Base-by-base conservation (phyloP, 2,797 vertebrate species). In the Ptychobarbus kaznakovi region DNA sequence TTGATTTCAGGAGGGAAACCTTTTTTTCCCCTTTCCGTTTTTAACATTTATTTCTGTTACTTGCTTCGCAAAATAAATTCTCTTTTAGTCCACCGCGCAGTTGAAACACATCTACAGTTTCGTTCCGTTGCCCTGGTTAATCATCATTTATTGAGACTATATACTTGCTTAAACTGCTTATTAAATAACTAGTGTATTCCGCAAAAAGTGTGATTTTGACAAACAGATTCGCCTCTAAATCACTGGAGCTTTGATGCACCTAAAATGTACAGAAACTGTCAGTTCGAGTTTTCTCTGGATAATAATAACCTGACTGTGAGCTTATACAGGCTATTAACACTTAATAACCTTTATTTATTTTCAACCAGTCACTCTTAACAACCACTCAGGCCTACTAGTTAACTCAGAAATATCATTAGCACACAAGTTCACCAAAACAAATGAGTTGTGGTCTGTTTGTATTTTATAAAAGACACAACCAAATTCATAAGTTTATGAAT, bases 91-190 rank as follows among this genome's bases (percentile, higher is more conserved):
- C 18, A 38, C 46, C 56, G 8, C 68, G 18, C 9, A n/a, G 32
- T 73, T 69, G 53, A 25, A 28, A 87, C 42, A 58, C 20, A 28
- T 75, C 44, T 0, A 11, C 4, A n/a, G 74, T 46, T 85, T 80
- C 76, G 79, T 83, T 88, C 86, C 61, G 69, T 70, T 83, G 28
- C 12, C 16, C 12, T 46, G 9, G 84, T 89, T 88, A 87, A 87
- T 87, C n/a, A 87, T 89, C 7, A 88, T 83, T 82, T 63, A 28
- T 5, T 16, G n/a, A 63, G 32, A 69, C 74, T 72, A n/a, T 73
- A 63, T 16, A 2, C 58, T 38, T 13, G 20, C 65, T 8, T 40
- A 16, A 74, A 72, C 9, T 66, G 58, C 6, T 18, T 42, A 61
- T 65, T 68, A 7, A 63, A 46, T 40, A 69, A 78, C 46, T 42